phyloP scores from a whole-genome alignment of 1,140 invertebrate species.

The Stenopsyche tienmushanensis region DNA sequence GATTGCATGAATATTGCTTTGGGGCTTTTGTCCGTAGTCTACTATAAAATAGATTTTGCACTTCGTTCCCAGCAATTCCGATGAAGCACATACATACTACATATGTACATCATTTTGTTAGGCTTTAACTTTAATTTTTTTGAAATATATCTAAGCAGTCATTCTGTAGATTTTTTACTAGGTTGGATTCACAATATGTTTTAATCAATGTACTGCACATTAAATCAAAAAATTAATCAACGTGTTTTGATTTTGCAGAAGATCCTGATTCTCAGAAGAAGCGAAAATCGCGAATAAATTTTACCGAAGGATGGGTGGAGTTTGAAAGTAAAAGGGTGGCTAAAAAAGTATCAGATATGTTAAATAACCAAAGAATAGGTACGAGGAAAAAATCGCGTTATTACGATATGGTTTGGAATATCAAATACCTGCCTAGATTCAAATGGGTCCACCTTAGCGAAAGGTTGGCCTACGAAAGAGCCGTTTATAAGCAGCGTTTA shows the following conservation, averaged over 20 bases:
- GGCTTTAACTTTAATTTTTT: too few species aligned
- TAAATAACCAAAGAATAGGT: conserved; percentile 90
- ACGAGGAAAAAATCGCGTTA: conserved; percentile 83
- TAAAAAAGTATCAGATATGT: conserved; percentile 74
- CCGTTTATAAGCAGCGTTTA: conserved; percentile 82
- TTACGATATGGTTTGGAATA: conserved; percentile 90
- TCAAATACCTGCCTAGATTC: conserved; percentile 93
- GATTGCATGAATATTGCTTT: too few species aligned
- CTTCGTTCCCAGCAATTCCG: too few species aligned
- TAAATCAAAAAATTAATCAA: too few species aligned
- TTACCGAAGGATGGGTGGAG: conserved; percentile 96
- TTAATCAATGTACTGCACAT: too few species aligned
- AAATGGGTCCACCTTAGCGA: conserved; percentile 96
- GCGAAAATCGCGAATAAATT: conserved; percentile 63
- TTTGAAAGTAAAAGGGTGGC: conserved; percentile 88
- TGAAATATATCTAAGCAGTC: too few species aligned
- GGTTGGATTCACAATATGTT: too few species aligned
- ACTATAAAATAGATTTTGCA: too few species aligned
- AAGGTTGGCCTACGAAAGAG: conserved; percentile 87
- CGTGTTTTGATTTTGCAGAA: conserved; percentile 51
- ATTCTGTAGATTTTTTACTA: too few species aligned
- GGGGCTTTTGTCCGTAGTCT: too few species aligned
- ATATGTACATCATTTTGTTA: too few species aligned
- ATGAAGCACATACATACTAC: too few species aligned
- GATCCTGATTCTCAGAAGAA: conserved; percentile 59